Evolutionary conservation across 2,888 invertebrate genomes (phyloP).

Genomic region (Aethes cnicana): DNA sequence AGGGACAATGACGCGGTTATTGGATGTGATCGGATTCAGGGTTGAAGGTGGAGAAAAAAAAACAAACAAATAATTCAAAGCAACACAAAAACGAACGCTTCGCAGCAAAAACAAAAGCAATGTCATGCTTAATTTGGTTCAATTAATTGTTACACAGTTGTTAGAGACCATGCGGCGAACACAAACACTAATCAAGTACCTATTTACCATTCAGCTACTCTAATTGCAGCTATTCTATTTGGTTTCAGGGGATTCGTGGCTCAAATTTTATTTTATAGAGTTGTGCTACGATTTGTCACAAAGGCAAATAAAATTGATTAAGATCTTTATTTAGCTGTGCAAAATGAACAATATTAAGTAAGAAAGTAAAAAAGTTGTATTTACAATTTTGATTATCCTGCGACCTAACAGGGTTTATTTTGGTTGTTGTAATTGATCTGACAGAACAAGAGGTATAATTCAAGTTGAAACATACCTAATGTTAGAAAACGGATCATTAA

Average conservation of each 20-base stretch:
- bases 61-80: conserved; percentile 72
- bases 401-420: too few species aligned
- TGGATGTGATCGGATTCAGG: conserved; percentile 13
- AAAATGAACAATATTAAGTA: too few species aligned
- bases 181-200: conserved; percentile 2
- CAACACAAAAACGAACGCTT: conserved; percentile 71
- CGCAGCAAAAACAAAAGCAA: conserved; percentile 74
- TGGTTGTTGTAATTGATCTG: too few species aligned
- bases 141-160: conserved; percentile 19
- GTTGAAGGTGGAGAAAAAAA: conserved; percentile 47
- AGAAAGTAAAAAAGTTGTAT: too few species aligned
- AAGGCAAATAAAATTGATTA: too few species aligned
- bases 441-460: too few species aligned
- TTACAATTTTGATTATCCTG: too few species aligned
- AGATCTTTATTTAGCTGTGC: too few species aligned
- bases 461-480: too few species aligned
- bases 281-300: too few species aligned
- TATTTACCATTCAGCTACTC: conserved; percentile 44
- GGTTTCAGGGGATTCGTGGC: conserved; percentile 12
- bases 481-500: too few species aligned
- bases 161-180: conserved; percentile 26
- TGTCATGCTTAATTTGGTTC: conserved; percentile 45
- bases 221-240: conserved; percentile 28
- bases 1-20: too few species aligned
- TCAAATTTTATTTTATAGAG: background rate